phyloP scores from a whole-genome alignment of 2,797 vertebrate genomes.

The Gephyroberyx darwinii region DNA sequence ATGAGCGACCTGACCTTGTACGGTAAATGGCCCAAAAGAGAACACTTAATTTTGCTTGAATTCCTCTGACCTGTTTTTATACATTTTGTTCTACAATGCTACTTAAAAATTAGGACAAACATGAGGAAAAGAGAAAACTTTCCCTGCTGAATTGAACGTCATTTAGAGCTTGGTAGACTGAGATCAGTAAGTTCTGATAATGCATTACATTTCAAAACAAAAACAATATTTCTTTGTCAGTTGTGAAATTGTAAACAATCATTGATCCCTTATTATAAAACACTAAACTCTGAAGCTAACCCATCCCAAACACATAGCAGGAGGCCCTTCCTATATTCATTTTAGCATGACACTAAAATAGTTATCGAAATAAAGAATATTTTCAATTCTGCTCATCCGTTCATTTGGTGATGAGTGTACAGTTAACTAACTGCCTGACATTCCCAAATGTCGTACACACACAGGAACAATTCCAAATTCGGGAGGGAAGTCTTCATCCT shows the following conservation, averaged over 20 bases:
- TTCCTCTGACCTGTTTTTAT: constrained; percentile 42
- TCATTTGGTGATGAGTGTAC: constrained; percentile 19
- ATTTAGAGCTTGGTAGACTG: constrained; percentile 39
- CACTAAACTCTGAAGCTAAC: neutral
- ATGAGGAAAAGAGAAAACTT: constrained; percentile 27
- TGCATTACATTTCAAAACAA: constrained; percentile 12
- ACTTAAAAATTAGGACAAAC: constrained; percentile 27
- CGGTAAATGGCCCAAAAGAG: constrained; percentile 56
- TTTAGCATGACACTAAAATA: neutral
- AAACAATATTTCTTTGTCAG: neutral
- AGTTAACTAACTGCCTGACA: neutral
- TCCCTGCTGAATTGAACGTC: constrained; percentile 20
- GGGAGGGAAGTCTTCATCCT: neutral
- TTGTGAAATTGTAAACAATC: neutral
- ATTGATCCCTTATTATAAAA: neutral
- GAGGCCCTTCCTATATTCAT: neutral
- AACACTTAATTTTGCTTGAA: constrained; percentile 60
- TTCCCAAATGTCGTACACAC: neutral
- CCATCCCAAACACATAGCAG: neutral
- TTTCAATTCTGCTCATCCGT: constrained; percentile 33
- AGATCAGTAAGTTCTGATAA: constrained; percentile 47
- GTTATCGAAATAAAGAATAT: neutral
- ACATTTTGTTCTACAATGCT: constrained; percentile 6
- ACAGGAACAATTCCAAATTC: neutral
- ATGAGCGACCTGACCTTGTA: constrained; percentile 72